phyloP scores from a whole-genome alignment of 2,888 invertebrate species.

The Machimus atricapillus region DNA sequence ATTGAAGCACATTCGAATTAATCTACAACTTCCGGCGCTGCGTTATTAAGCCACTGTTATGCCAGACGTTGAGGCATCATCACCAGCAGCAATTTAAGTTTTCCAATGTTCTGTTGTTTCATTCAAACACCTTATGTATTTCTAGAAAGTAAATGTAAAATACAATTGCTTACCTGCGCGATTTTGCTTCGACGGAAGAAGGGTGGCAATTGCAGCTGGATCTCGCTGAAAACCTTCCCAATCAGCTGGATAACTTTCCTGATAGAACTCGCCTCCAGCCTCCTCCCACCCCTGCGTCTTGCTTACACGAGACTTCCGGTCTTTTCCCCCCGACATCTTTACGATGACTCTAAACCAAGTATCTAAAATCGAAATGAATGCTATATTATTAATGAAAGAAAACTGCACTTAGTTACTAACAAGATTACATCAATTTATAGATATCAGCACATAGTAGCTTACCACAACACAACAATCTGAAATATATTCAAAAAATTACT shows the following conservation, averaged over 20 bases:
- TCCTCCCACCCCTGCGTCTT: constrained; percentile 80
- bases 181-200: constrained; percentile 82
- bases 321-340: constrained; percentile 68
- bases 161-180: constrained; percentile 66
- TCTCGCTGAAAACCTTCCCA: constrained; percentile 76
- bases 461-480: not conserved
- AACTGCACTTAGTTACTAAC: not conserved
- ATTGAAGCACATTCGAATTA: constrained; percentile 26
- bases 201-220: constrained; percentile 76
- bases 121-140: not conserved
- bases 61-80: not conserved
- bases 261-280: constrained; percentile 84
- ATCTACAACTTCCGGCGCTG: constrained; percentile 6
- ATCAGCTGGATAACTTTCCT: constrained; percentile 79
- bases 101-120: not conserved
- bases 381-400: not conserved
- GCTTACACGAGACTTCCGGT: constrained; percentile 66
- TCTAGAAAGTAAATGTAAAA: not conserved
- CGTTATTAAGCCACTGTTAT: not conserved
- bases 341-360: constrained; percentile 17
- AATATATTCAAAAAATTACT: not conserved
- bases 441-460: not conserved
- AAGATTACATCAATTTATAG: not conserved
- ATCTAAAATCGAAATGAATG: not conserved
- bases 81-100: not conserved